phyloP scores from a whole-genome alignment of 2,888 invertebrate species.

The Sipha maydis region DNA sequence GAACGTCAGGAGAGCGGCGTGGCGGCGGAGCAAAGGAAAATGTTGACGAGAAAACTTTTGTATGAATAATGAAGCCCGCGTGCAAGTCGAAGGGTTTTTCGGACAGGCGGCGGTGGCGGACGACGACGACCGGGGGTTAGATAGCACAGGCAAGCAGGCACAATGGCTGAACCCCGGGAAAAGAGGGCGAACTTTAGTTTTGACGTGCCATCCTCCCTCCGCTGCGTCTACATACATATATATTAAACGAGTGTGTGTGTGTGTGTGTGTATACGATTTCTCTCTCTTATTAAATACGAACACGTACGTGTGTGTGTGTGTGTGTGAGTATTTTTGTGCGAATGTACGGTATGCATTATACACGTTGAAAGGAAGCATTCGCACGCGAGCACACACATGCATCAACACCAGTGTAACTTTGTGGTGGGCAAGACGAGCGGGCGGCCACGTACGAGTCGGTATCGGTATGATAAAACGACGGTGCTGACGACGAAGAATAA shows the following conservation, averaged over 20 bases:
- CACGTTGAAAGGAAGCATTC: slow-evolving; percentile 42
- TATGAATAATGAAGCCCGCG: slow-evolving; percentile 62
- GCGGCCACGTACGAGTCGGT: slow-evolving; percentile 12
- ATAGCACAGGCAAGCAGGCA: slow-evolving; percentile 27
- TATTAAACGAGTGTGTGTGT: not conserved
- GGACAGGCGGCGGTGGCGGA: slow-evolving; percentile 39
- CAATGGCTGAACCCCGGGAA: slow-evolving; percentile 61
- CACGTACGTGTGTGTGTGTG: not conserved
- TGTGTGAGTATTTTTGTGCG: slow-evolving; percentile 28
- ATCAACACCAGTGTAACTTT: not conserved
- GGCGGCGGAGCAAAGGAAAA: slow-evolving; percentile 56
- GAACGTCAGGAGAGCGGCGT: slow-evolving; percentile 31
- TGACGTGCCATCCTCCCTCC: slow-evolving; percentile 54
- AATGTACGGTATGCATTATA: not conserved
- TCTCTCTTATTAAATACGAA: slow-evolving; percentile 17
- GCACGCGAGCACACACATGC: not conserved
- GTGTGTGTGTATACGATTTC: slow-evolving; percentile 18
- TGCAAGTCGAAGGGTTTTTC: slow-evolving; percentile 60
- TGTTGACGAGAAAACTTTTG: slow-evolving; percentile 62
- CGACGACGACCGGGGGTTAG: slow-evolving; percentile 11
- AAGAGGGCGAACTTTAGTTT: slow-evolving; percentile 62
- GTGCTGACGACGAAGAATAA: not conserved
- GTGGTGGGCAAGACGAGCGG: slow-evolving; percentile 7
- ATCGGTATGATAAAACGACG: slow-evolving; percentile 31
- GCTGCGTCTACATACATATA: not conserved